Evolutionary conservation across 1,140 invertebrate genomes (phyloP).

Genomic region (Marisa cornuarietis): DNA sequence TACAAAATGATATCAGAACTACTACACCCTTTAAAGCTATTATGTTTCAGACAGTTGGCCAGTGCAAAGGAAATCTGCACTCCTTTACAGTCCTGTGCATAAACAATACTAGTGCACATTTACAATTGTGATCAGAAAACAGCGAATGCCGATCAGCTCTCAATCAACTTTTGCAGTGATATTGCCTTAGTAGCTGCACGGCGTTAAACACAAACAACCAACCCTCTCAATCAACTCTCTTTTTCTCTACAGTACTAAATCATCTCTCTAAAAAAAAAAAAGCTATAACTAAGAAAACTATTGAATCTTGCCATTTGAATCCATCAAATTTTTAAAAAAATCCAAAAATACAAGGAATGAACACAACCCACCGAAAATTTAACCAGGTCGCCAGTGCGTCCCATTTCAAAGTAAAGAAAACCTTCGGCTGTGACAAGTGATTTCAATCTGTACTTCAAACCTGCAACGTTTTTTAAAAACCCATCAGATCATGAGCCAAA

Average conservation of each 20-base stretch:
- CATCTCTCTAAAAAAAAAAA: not conserved
- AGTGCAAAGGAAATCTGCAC: too few relatives aligned
- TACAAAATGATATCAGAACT: too few relatives aligned
- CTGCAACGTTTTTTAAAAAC: not conserved
- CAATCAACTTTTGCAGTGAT: too few relatives aligned
- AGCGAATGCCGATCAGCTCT: too few relatives aligned
- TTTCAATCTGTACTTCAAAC: conserved; percentile 2
- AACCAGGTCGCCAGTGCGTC: conserved; percentile 5
- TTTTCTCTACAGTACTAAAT: not conserved
- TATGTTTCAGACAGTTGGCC: too few relatives aligned
- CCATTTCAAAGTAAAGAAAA: conserved; percentile 28
- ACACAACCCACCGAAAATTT: conserved; percentile 12
- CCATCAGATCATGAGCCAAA: too few relatives aligned
- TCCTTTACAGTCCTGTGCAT: too few relatives aligned
- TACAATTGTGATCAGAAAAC: too few relatives aligned
- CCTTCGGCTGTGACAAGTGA: conserved; percentile 7
- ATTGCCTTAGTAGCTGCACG: too few relatives aligned
- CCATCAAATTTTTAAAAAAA: not conserved
- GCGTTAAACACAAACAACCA: too few relatives aligned
- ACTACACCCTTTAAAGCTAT: too few relatives aligned
- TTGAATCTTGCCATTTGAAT: not conserved
- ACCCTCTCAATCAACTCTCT: not conserved
- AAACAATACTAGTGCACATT: too few relatives aligned
- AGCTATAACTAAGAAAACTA: not conserved
- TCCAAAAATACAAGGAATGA: not conserved